Percentiles rank a stretch among this genome's conserved stretches.
phyloP scores from a whole-genome alignment of 2,888 invertebrate species.

The Cerastis leucographa region DNA sequence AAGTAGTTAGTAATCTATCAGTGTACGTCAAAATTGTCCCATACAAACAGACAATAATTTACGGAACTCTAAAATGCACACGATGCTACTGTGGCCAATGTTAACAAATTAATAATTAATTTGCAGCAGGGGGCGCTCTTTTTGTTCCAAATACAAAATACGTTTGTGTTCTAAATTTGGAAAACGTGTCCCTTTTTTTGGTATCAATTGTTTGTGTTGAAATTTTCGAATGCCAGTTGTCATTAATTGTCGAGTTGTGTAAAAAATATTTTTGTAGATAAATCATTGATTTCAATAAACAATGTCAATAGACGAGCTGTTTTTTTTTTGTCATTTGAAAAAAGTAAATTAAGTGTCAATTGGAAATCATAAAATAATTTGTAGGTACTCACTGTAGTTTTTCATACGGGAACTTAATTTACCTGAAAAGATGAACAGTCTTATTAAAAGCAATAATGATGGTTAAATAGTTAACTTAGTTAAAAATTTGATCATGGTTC shows the following conservation, averaged over 20 bases:
- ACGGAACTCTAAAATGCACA: conserved; percentile 53
- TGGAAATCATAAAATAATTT: conserved; percentile 55
- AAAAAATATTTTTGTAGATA: neutral
- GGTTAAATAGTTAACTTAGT: neutral
- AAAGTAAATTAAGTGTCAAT: conserved; percentile 9
- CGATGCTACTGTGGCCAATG: conserved; percentile 80
- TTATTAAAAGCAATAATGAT: conserved; percentile 12
- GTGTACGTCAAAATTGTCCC: conserved; percentile 62
- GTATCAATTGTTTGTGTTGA: conserved; percentile 67
- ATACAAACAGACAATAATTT: conserved; percentile 45
- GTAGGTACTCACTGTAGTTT: conserved; percentile 72
- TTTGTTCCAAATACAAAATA: conserved; percentile 87
- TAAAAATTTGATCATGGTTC: conserved; percentile 32
- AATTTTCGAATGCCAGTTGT: conserved; percentile 8
- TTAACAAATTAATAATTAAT: conserved; percentile 89
- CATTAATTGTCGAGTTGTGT: neutral
- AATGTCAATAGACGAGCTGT: neutral
- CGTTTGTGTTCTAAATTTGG: conserved; percentile 82
- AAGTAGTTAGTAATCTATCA: conserved; percentile 66
- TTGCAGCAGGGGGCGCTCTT: conserved; percentile 85
- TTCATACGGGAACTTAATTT: conserved; percentile 72
- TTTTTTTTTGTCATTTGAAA: neutral
- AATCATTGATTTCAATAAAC: neutral
- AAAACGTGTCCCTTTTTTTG: conserved; percentile 77
- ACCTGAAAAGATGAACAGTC: conserved; percentile 73